Percentiles rank a stretch among this genome's conserved stretches.
These are phyloP conservation scores for Arizona elegans DNA, from an alignment of 2,113 vertebrate species.

Conservation along the genomic window DNA sequence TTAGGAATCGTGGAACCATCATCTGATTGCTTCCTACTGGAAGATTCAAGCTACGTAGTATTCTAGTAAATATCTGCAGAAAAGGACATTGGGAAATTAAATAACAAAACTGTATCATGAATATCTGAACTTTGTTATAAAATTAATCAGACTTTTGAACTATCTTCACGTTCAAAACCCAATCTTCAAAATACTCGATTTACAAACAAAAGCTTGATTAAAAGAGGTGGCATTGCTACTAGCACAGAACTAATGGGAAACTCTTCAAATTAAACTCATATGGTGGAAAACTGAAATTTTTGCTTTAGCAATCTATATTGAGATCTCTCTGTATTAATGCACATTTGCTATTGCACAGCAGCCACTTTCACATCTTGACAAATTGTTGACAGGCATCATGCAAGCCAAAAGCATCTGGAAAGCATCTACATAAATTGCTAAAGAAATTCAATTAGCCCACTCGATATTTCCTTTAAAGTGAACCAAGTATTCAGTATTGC, in stretches of 20 bases:
- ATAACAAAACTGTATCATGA: neutral
- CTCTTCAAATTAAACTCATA: neutral
- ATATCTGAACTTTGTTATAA: neutral
- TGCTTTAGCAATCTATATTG: neutral
- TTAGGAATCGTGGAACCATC: slow-evolving; percentile 86
- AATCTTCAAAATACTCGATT: neutral
- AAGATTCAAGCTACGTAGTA: slow-evolving; percentile 94
- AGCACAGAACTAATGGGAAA: neutral
- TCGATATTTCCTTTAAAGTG: neutral
- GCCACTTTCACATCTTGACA: neutral
- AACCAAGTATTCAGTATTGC: neutral
- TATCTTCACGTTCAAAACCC: neutral
- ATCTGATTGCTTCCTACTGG: slow-evolving; percentile 96
- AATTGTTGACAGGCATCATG: neutral
- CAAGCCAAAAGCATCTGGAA: neutral
- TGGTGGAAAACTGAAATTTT: neutral
- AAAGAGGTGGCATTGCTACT: neutral
- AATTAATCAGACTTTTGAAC: neutral
- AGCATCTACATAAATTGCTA: neutral
- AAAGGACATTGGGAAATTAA: neutral
- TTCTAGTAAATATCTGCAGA: slow-evolving; percentile 91
- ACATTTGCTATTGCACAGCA: neutral
- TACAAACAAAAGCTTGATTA: neutral
- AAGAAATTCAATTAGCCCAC: neutral
- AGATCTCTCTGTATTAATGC: neutral